phyloP scores from a whole-genome alignment of 1,140 invertebrate species.

The Drosophila yakuba region DNA sequence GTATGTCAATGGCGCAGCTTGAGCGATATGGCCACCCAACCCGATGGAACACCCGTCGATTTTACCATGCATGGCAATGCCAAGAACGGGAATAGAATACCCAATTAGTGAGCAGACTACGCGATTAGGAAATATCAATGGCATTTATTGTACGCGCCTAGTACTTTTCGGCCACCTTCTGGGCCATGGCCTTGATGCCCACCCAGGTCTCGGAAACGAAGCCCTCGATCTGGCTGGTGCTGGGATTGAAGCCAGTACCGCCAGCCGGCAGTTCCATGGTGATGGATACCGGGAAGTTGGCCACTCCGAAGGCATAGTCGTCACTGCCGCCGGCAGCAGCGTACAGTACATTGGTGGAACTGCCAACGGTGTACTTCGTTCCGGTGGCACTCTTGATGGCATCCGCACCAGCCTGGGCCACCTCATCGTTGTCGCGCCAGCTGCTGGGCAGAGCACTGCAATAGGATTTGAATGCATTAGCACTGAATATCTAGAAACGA shows the following conservation, averaged over 20 bases:
- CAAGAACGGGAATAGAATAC: conserved; percentile 4
- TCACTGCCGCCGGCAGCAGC: conserved; percentile 87
- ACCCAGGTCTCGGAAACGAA: conserved; percentile 91
- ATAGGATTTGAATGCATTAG: background rate
- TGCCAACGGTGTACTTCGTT: conserved; percentile 87
- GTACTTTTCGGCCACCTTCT: conserved; percentile 68
- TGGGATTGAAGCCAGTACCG: conserved; percentile 88
- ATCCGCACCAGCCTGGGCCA: conserved; percentile 84
- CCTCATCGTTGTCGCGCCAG: conserved; percentile 76
- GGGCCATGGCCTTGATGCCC: conserved; percentile 86
- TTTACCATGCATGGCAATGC: background rate
- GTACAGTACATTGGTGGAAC: conserved; percentile 87
- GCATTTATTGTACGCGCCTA: conserved; percentile 50
- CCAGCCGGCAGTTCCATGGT: conserved; percentile 90
- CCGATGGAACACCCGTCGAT: conserved; percentile 12
- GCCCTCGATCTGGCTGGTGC: conserved; percentile 87
- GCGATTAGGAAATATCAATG: conserved; percentile 38
- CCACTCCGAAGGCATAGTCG: conserved; percentile 88
- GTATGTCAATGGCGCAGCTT: conserved; percentile 31
- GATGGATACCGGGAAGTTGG: conserved; percentile 88
- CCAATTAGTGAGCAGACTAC: conserved; percentile 11
- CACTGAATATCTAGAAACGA: background rate
- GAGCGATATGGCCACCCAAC: background rate
- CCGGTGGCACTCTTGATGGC: conserved; percentile 85
- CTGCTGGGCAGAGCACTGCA: conserved; percentile 67